Evolutionary conservation across 2,888 invertebrate species (phyloP), one percentile per base, ranked within the genome.

Genomic region (Helobdella robusta): DNA sequence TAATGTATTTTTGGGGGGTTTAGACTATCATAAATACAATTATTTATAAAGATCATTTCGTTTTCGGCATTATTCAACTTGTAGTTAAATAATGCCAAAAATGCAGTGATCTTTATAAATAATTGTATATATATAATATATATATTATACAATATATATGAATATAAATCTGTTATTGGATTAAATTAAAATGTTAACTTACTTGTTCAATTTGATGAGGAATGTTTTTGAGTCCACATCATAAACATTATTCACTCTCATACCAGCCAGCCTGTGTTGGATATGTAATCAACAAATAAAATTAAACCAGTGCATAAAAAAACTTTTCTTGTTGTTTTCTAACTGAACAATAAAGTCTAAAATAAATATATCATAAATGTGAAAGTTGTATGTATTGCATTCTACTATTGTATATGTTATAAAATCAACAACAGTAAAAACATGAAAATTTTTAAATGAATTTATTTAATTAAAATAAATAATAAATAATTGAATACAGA

Each of bases 181-280:
- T n/a, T n/a, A n/a, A n/a, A n/a, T n/a, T n/a, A n/a, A n/a, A n/a
- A n/a, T n/a, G 6, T 6, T 23, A 62, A 76, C 78, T 75, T 74
- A 82, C 82, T 78, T 82, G 63, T 78, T 77, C n/a, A 83, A 73
- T 71, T 80, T 86, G 71, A 98, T 89, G 52, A 98, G 84, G 79
- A 97, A 99, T 0, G 94, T 93, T 78, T 90, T 92, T 79, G 87
- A 89, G 81, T 98, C 95, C 72, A 98, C 87, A 78, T 98, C 97
- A 80, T 99, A 99, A 44, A 98, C 86, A 82, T 98, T 95, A 78
- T 90, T 89, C 3, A 98, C 91, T 74, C 97, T 84, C 86, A 92
- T 87, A 46, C 95, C 94, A 74, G 91, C 82, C 66, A 89, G 82
- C 73, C 77, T 77, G 70, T n/a, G 74, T 54, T 44, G 30, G 8